Base-by-base conservation (phyloP, 2,888 invertebrate genomes). In the Abscondita cerata region DNA sequence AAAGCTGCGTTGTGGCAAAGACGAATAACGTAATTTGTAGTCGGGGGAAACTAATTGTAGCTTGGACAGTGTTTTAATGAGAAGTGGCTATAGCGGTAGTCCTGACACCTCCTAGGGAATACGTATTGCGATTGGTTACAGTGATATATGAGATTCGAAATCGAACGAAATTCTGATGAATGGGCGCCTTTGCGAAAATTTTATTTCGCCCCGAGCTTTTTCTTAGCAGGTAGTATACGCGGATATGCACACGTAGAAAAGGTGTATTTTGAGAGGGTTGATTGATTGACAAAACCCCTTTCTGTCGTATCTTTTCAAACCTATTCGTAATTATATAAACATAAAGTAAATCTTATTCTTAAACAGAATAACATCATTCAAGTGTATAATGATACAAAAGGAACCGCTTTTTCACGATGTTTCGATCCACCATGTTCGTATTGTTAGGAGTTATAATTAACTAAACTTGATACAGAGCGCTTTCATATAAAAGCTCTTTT, bases 51-150 rank as follows among this genome's bases (percentile, higher is more conserved):
- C 80, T 81, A 81, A 81, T 81, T 79, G 80, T 76, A 76, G 78
- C 80, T 75, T 76, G 81, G 81, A 81, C 81, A 80, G 79, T 79
- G 79, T 81, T 81, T 81, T 81, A 81, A 81, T 81, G 80, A 80
- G 78, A 77, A 75, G 79, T 78, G 79, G 78, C 79, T 74, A 72
- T 69, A 76, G 78, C 74, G 79, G 78, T 77, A 76, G 74, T 74
- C 77, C 76, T 76, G 78, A 77, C 79, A 78, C 78, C 78, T 63
- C 63, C 77, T 75, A 74, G 76, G 76, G 78, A 76, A 78, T 78
- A 78, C 79, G 79, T 77, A 79, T 78, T 76, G 79, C 77, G 75
- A 78, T 78, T 75, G 78, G 77, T 73, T 75, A 76, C 75, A 72
- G 75, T 78, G 79, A 79, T 77, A 73, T 73, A 78, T 74, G 61